Conservation (phyloP, 2,888 invertebrate genomes). For the Pharmacophagus antenor region DNA sequence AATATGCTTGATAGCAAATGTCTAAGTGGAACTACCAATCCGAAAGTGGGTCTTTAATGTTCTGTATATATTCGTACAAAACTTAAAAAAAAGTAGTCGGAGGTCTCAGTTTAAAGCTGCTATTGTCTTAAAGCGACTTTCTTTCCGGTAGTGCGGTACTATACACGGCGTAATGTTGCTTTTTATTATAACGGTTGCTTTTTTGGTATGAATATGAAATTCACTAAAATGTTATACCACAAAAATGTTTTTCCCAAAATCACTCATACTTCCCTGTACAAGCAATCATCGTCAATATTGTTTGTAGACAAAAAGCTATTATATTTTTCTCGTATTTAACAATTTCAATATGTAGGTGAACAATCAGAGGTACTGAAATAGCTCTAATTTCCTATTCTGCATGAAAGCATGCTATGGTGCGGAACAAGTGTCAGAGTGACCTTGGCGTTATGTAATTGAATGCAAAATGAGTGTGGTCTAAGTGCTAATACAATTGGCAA, state of each 20-base stretch:
- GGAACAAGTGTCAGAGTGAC: constrained; percentile 57
- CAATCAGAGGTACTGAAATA: constrained; percentile 47
- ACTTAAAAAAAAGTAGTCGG: not conserved
- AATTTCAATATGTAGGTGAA: constrained; percentile 31
- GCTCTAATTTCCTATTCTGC: constrained; percentile 58
- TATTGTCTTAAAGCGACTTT: constrained; percentile 1
- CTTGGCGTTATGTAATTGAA: constrained; percentile 66
- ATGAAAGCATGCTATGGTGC: constrained; percentile 59
- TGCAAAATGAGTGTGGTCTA: constrained; percentile 57
- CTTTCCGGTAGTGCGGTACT: not conserved
- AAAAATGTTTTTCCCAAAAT: constrained; percentile 1
- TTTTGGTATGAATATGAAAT: not conserved
- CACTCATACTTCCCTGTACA: not conserved
- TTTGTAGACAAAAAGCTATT: constrained; percentile 24
- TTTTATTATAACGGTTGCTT: not conserved
- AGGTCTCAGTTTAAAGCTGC: not conserved
- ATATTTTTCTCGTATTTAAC: constrained; percentile 31
- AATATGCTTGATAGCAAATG: no score
- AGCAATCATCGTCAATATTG: constrained; percentile 13
- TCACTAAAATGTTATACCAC: not conserved
- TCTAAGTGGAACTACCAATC: not conserved
- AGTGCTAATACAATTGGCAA: constrained; percentile 43
- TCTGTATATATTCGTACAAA: not conserved
- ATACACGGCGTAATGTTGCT: not conserved
- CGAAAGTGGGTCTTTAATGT: not conserved